These are phyloP conservation scores for Drosophila emarginata DNA, from an alignment of 2,888 invertebrate genomes.

Conservation along the genomic window DNA sequence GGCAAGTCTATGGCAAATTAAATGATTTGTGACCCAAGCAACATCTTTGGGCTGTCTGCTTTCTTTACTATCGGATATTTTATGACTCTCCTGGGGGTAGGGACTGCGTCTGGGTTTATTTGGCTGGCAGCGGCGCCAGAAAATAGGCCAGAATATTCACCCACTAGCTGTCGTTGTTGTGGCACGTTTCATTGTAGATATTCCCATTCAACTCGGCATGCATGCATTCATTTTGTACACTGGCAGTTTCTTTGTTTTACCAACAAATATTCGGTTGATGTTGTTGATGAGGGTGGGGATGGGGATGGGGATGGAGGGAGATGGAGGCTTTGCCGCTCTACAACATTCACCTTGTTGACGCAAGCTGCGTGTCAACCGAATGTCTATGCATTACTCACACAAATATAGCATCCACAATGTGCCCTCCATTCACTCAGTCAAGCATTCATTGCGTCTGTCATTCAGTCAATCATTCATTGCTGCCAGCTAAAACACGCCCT, in stretches of 20 bases:
- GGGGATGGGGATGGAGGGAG: conserved; percentile 2
- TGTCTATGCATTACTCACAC: conserved; percentile 55
- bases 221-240: background rate
- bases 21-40: conserved; percentile 61
- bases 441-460: conserved; percentile 19
- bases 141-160: conserved; percentile 33
- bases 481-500: conserved; percentile 28
- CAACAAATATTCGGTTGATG: background rate
- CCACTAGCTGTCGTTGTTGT: conserved; percentile 33
- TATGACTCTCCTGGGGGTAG: conserved; percentile 52
- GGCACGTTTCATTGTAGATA: background rate
- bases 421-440: conserved; percentile 34
- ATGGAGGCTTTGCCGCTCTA: conserved; percentile 15
- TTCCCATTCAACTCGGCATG: background rate
- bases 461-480: conserved; percentile 42
- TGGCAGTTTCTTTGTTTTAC: background rate
- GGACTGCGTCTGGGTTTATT: background rate
- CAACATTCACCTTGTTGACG: conserved; percentile 35
- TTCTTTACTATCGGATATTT: conserved; percentile 37
- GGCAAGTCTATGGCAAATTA: conserved; percentile 38
- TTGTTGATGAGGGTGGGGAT: conserved; percentile 9
- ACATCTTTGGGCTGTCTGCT: conserved; percentile 31
- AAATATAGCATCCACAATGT: conserved; percentile 19
- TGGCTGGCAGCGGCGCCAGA: conserved; percentile 25
- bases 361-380: conserved; percentile 39